A percentile compares a stretch with the other conserved stretches of the same genome.
Conservation (phyloP, 1,140 invertebrate species). For the Contarinia nasturtii region DNA sequence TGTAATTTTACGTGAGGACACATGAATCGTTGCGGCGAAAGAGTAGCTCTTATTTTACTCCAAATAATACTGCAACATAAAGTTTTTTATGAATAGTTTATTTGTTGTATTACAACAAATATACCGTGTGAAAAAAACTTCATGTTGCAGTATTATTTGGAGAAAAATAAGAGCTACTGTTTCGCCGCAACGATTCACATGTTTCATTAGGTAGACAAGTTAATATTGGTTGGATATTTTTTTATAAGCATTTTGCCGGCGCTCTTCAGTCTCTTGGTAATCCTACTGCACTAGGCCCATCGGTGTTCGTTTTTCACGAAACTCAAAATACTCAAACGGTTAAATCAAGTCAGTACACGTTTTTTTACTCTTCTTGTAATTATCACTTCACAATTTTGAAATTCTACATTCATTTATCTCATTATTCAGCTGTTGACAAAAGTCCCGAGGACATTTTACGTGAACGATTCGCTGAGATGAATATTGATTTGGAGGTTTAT, state of each 20-base stretch:
- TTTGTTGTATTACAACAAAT: too few relatives aligned
- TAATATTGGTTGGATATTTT: too few relatives aligned
- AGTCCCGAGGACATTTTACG: constrained; percentile 46
- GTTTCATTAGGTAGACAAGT: too few relatives aligned
- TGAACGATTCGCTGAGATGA: constrained; percentile 37
- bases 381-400: neutral
- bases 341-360: constrained; percentile 14
- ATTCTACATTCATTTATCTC: constrained; percentile 4
- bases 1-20: too few relatives aligned
- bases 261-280: constrained; percentile 35
- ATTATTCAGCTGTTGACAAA: constrained; percentile 27
- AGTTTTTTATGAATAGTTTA: too few relatives aligned
- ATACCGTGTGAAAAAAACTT: too few relatives aligned
- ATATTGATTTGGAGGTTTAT: constrained; percentile 48
- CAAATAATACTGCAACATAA: too few relatives aligned
- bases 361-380: neutral
- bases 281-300: constrained; percentile 38
- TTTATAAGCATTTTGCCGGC: constrained; percentile 48
- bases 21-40: too few relatives aligned
- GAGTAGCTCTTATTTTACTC: too few relatives aligned
- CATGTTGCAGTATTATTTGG: too few relatives aligned
- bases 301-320: constrained; percentile 66
- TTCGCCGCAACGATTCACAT: too few relatives aligned
- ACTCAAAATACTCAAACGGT: constrained; percentile 41
- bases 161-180: too few relatives aligned